Conservation (phyloP, 2,797 vertebrate species). For the Myripristis jacobus region DNA sequence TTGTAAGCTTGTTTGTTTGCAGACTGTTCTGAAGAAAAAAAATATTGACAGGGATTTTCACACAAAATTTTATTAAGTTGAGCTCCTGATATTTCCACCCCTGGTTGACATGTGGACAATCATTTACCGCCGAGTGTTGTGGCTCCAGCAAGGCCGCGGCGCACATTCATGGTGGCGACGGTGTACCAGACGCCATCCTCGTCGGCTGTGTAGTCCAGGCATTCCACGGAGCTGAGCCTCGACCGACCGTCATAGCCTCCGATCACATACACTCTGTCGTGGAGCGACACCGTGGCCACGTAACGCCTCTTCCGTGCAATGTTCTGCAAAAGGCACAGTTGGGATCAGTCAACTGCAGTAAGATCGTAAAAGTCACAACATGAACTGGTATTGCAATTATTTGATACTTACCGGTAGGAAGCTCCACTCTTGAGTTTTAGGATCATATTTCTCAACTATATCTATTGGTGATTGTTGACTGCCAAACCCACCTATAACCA, state of each 20-base stretch:
- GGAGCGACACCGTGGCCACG: slow-evolving; percentile 95
- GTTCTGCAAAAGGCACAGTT: slow-evolving; percentile 82
- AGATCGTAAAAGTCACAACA: not conserved
- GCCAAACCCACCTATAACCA: slow-evolving; percentile 97
- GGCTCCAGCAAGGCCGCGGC: slow-evolving; percentile 94
- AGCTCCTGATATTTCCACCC: not conserved
- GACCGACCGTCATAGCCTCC: slow-evolving; percentile 97
- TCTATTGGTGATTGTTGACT: slow-evolving; percentile 98
- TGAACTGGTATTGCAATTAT: not conserved
- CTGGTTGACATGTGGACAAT: not conserved
- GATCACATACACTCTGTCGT: slow-evolving; percentile 96
- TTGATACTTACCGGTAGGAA: slow-evolving; percentile 91
- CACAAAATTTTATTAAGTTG: not conserved
- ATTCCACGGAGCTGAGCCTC: slow-evolving; percentile 96
- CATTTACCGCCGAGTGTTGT: slow-evolving; percentile 93
- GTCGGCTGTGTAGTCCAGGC: slow-evolving; percentile 95
- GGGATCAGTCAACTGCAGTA: slow-evolving; percentile 8
- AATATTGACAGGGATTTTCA: not conserved
- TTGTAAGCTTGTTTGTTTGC: not conserved
- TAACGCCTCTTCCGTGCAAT: slow-evolving; percentile 96
- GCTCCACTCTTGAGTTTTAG: slow-evolving; percentile 98
- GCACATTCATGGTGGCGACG: slow-evolving; percentile 97
- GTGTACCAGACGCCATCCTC: slow-evolving; percentile 99
- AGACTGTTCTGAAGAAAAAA: not conserved
- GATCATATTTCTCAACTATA: slow-evolving; percentile 97